A percentile compares a stretch with the other conserved stretches of the same genome.
phyloP scores from a whole-genome alignment of 2,113 vertebrate genomes.

The Xenopus borealis region DNA sequence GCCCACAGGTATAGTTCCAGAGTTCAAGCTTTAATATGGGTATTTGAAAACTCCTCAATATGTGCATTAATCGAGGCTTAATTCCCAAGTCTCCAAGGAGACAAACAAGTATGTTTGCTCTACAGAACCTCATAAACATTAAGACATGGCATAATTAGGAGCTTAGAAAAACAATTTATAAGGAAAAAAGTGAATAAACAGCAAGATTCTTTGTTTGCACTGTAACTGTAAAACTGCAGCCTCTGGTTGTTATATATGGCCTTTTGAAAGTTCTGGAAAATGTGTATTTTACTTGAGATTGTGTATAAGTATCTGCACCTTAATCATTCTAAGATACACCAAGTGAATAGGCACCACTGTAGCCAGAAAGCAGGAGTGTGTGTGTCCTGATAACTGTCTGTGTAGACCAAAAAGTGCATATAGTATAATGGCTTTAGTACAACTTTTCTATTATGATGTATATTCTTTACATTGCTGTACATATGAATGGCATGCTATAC shows the following conservation, averaged over 20 bases:
- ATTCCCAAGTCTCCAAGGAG: conserved; percentile 21
- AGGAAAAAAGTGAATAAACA: conserved; percentile 40
- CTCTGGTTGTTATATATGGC: conserved; percentile 15
- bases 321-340: too few relatives aligned
- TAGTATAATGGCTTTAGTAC: too few relatives aligned
- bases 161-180: conserved; percentile 39
- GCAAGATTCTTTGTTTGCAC: conserved; percentile 33
- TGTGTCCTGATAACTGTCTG: too few relatives aligned
- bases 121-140: conserved; percentile 41
- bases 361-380: too few relatives aligned
- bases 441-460: too few relatives aligned
- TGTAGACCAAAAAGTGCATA: too few relatives aligned
- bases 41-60: conserved; percentile 11
- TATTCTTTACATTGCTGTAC: too few relatives aligned
- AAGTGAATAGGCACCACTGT: too few relatives aligned
- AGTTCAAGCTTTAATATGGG: conserved; percentile 6
- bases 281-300: neutral
- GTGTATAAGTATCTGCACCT: neutral
- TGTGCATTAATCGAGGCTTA: conserved; percentile 15
- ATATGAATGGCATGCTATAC: too few relatives aligned
- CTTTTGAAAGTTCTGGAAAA: neutral
- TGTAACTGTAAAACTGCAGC: conserved; percentile 35
- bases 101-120: conserved; percentile 42
- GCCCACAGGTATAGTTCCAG: conserved; percentile 30
- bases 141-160: conserved; percentile 36